Evolutionary conservation across 2,888 invertebrate species (phyloP).

Genomic region (Apodemia zela): DNA sequence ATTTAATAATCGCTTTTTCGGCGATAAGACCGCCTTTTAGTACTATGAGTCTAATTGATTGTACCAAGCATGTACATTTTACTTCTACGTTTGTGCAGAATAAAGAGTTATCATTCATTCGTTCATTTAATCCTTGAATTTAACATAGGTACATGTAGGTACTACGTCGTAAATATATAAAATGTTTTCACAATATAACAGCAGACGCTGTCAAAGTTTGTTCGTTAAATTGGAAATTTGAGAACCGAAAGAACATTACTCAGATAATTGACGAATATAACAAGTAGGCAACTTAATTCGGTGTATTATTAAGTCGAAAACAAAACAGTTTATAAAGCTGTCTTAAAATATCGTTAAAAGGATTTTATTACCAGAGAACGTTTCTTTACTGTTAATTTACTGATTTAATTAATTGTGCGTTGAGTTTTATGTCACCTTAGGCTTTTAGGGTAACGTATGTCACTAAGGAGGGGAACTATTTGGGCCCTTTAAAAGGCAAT

Average conservation of each 20-base stretch:
- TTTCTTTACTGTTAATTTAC: conserved; percentile 36
- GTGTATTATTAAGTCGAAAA: conserved; percentile 16
- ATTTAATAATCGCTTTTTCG: no score
- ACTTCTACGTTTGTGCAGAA: no score
- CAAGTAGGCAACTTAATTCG: conserved; percentile 22
- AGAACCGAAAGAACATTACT: conserved; percentile 20
- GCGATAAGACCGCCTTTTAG: no score
- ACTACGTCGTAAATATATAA: conserved; percentile 3
- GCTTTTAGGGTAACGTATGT: conserved; percentile 41
- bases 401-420: conserved; percentile 57
- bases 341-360: conserved; percentile 17
- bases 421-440: conserved; percentile 61
- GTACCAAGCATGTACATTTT: no score
- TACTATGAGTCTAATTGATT: no score
- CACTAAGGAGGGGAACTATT: conserved; percentile 52
- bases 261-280: conserved; percentile 19
- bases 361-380: conserved; percentile 28
- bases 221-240: conserved; percentile 23
- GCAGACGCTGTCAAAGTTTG: conserved; percentile 53
- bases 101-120: no score
- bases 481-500: conserved; percentile 58
- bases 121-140: no score
- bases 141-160: neutral
- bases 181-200: conserved; percentile 20
- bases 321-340: conserved; percentile 20